Evolutionary conservation across 2,888 invertebrate genomes (phyloP), one percentile per base, ranked within the genome.

Genomic region (Drosophila antonietae): DNA sequence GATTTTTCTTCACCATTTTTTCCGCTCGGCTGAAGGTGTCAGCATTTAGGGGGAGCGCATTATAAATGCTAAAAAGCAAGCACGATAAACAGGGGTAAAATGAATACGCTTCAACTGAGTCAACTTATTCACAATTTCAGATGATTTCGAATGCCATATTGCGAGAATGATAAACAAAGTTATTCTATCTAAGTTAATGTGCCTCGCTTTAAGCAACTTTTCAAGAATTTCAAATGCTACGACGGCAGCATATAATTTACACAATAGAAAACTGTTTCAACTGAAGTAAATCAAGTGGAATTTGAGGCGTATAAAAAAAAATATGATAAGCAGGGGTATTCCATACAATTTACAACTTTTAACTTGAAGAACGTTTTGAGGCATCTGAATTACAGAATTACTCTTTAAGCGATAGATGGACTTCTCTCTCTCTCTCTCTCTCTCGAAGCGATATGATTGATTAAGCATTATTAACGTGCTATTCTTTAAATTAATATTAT

Each of bases 11-110:
- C 47, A 23, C 44, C 51, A 35, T 57, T 63, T 63, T 62, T 70
- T 35, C 57, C 57, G 70, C 72, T 63, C 56, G 18, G 41, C 31
- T 57, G 41, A 56, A 70, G 57, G 52, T 71, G 71, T 70, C 61
- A 43, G 56, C 44, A 5, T 56, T 20, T 56, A 14, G 12, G 63
- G 46, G 46, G 20, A 31, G 31, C 12, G 12, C 35, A 53, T 64
- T 68, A 37, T 63, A 28, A 63, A 35, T 18, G n/a, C 23, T 57
- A 39, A 52, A 37, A 20, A 23, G 37, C 20, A 62, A 62, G 53
- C n/a, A 33, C 18, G 39, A n/a, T 20, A 51, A 53, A 39, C 39
- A 39, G 39, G 55, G 28, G 41, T 39, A 51, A 51, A 51, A 35
- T 33, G 35, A 51, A 51, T 20, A 14, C 33, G 51, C 33, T 20